A percentile compares a stretch with the other conserved stretches of the same genome.
Evolutionary conservation across 2,888 invertebrate genomes (phyloP).

Genomic region (Ectemnius cavifrons): DNA sequence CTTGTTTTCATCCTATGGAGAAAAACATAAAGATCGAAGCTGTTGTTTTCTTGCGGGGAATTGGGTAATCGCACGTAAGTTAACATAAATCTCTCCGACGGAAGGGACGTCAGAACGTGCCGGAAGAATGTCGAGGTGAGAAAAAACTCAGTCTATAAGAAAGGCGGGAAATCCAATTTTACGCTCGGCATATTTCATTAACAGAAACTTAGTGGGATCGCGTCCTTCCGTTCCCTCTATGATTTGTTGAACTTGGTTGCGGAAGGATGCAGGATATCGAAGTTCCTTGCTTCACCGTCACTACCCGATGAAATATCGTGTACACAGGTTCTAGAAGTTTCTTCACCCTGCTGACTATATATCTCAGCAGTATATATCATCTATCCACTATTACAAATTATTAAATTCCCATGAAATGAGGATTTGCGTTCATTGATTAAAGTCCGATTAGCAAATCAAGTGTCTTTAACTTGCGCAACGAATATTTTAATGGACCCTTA

Average conservation of each 20-base stretch:
- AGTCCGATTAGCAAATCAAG: no score
- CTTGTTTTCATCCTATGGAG: not conserved
- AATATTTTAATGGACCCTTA: no score
- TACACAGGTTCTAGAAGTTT: no score
- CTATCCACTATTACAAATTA: no score
- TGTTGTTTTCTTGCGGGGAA: not conserved
- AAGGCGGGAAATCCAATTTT: constrained; percentile 14
- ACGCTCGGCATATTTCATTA: constrained; percentile 14
- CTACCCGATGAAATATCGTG: no score
- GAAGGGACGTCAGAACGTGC: not conserved
- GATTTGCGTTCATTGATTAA: no score
- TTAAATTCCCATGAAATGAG: no score
- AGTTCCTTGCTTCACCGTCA: not conserved
- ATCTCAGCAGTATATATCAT: no score
- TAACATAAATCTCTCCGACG: constrained; percentile 33
- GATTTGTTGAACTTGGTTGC: not conserved
- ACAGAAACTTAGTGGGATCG: not conserved
- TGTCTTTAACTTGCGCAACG: no score
- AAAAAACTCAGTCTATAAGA: not conserved
- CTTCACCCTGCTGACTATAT: no score
- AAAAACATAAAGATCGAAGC: not conserved
- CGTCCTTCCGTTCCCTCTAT: not conserved
- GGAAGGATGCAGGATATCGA: not conserved
- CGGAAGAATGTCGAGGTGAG: not conserved
- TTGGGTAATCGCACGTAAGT: no score